Evolutionary conservation across 2,113 vertebrate species (phyloP).

Genomic region (Ibidorhyncha struthersii): DNA sequence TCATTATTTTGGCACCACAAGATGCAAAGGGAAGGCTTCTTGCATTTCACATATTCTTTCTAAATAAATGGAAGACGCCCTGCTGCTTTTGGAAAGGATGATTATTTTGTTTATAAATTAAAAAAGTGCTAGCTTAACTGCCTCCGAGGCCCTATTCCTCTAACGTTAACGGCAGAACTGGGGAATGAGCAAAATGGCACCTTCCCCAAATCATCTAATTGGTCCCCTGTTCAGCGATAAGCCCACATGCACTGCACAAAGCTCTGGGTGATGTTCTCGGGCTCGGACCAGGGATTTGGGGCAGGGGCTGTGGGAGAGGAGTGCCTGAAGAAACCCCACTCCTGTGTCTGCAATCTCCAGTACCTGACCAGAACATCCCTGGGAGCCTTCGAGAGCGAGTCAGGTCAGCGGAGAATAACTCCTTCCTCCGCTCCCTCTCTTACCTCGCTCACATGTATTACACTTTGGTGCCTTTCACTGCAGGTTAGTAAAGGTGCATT

Average conservation of each 20-base stretch:
- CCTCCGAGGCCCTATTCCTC: not conserved
- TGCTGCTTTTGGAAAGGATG: not conserved
- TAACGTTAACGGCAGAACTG: not conserved
- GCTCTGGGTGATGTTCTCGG: not conserved
- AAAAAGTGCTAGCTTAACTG: not conserved
- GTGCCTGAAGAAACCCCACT: not conserved
- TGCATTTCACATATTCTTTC: not conserved
- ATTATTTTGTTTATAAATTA: not conserved
- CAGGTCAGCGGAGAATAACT: not conserved
- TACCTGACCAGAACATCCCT: not conserved
- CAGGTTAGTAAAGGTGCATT: conserved; percentile 40
- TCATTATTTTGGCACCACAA: not conserved
- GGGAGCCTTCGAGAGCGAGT: not conserved
- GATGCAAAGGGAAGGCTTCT: not conserved
- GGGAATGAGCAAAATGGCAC: not conserved
- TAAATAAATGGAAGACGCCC: not conserved
- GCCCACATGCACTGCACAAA: not conserved
- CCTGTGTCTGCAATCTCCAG: fast-evolving
- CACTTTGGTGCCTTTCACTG: not conserved
- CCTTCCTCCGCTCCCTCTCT: not conserved
- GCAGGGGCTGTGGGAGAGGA: not conserved
- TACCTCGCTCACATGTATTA: not conserved
- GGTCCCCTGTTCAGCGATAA: fast-evolving
- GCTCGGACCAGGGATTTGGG: not conserved
- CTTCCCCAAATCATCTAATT: not conserved